Conservation (phyloP, 1,140 invertebrate genomes). For the Drosophila albomicans region DNA sequence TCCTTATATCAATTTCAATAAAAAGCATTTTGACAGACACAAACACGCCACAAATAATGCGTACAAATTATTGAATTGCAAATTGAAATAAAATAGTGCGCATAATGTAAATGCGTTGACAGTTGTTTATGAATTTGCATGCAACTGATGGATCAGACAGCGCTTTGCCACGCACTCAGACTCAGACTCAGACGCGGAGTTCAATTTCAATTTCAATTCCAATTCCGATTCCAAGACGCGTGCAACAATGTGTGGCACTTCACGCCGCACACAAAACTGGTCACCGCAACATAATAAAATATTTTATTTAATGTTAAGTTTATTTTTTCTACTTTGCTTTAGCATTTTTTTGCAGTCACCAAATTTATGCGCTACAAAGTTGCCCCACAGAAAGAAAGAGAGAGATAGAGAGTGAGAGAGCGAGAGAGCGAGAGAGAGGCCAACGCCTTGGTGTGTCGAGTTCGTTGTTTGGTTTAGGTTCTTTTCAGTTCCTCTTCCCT, state of each 20-base stretch:
- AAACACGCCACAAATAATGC: slow-evolving; percentile 67
- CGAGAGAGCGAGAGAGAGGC: background rate
- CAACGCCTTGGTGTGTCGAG: slow-evolving; percentile 9
- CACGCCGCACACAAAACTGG: slow-evolving; percentile 53
- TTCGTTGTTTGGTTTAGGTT: slow-evolving; percentile 55
- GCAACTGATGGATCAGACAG: slow-evolving; percentile 27
- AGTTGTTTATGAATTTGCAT: slow-evolving; percentile 77
- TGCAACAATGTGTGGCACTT: slow-evolving; percentile 76
- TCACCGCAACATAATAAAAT: slow-evolving; percentile 80
- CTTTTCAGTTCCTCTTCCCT: background rate
- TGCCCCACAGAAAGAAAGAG: slow-evolving; percentile 17
- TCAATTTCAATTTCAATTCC: slow-evolving; percentile 24
- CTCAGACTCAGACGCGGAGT: background rate
- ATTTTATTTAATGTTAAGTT: slow-evolving; percentile 84
- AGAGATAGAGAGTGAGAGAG: background rate
- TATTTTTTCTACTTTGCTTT: slow-evolving; percentile 28
- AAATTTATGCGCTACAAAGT: slow-evolving; percentile 75
- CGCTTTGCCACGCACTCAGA: background rate
- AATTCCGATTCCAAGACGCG: slow-evolving; percentile 34
- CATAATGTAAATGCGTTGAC: slow-evolving; percentile 53
- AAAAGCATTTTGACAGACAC: slow-evolving; percentile 60
- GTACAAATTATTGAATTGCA: slow-evolving; percentile 80
- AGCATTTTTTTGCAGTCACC: slow-evolving; percentile 56
- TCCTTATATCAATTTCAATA: slow-evolving; percentile 80
- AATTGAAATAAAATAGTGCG: slow-evolving; percentile 74